Percentiles rank a stretch among this genome's conserved stretches.
Conservation (phyloP, 2,113 vertebrate species). For the Xenotilapia caudafasciata region DNA sequence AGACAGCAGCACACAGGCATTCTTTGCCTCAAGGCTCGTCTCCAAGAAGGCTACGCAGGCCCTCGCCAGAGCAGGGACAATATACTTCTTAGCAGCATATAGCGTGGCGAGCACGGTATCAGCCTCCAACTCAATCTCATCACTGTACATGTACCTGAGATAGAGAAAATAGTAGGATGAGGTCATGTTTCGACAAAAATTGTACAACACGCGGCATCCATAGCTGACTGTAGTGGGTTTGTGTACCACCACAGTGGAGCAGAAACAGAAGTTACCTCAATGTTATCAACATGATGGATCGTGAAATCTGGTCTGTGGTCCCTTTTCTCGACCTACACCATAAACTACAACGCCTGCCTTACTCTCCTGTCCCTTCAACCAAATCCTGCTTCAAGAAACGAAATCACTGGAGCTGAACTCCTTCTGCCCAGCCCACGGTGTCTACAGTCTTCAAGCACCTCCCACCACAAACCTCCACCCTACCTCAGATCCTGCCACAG, state of each 20-base stretch:
- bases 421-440: background rate
- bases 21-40: slow-evolving; percentile 91
- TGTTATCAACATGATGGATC: background rate
- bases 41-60: slow-evolving; percentile 91
- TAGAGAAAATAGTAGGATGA: background rate
- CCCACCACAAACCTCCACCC: background rate
- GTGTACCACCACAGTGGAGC: background rate
- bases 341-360: background rate
- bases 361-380: background rate
- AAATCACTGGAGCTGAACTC: background rate
- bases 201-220: background rate
- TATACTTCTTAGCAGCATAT: slow-evolving; percentile 95
- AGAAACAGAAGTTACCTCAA: background rate
- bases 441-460: background rate
- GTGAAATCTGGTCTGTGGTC: background rate
- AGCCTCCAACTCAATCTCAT: slow-evolving; percentile 91
- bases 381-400: background rate
- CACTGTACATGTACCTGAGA: slow-evolving; percentile 90
- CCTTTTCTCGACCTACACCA: background rate
- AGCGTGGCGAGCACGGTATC: slow-evolving; percentile 91
- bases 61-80: slow-evolving; percentile 87
- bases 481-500: background rate
- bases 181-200: background rate
- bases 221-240: background rate
- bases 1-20: slow-evolving; percentile 89